Evolutionary conservation across 1,140 invertebrate species (phyloP).

Genomic region (Bradynema listronoti): DNA sequence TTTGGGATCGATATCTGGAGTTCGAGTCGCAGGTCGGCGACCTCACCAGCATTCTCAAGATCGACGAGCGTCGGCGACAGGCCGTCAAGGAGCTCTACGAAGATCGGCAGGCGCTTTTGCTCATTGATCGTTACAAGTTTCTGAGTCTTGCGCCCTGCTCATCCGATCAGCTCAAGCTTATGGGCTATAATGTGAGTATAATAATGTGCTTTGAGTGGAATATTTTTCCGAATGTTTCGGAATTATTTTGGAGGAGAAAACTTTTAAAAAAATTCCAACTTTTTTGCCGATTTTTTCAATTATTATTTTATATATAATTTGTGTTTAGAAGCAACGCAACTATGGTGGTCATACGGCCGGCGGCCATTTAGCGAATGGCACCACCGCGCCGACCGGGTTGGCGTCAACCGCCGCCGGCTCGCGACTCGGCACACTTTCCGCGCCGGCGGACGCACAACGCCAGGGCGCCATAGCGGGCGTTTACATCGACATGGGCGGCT

Average conservation of each 20-base stretch:
- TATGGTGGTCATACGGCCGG: conserved; percentile 5
- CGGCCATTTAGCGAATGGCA: conserved; percentile 16
- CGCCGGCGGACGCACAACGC: too few relatives aligned
- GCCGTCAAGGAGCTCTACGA: conserved; percentile 73
- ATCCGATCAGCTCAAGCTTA: conserved; percentile 48
- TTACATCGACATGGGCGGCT: conserved; percentile 40
- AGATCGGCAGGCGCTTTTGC: conserved; percentile 43
- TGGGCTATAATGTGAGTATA: conserved; percentile 47
- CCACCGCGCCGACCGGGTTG: conserved; percentile 25
- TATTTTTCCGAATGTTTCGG: too few relatives aligned
- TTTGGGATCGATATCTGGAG: conserved; percentile 95
- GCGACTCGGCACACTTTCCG: conserved; percentile 5
- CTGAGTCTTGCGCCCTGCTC: conserved; percentile 53
- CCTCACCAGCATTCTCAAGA: conserved; percentile 91
- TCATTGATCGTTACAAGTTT: conserved; percentile 55
- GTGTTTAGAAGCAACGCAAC: conserved; percentile 10
- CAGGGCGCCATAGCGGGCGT: neutral
- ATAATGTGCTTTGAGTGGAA: too few relatives aligned
- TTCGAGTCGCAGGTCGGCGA: conserved; percentile 98
- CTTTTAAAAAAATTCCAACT: conserved; percentile 22
- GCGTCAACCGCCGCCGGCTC: neutral
- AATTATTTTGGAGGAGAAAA: too few relatives aligned
- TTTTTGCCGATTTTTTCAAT: neutral
- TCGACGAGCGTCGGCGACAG: conserved; percentile 82
- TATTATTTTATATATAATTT: neutral